A percentile compares a stretch with the other conserved stretches of the same genome.
phyloP scores from a whole-genome alignment of 2,113 vertebrate species.

The Sceloporus undulatus region DNA sequence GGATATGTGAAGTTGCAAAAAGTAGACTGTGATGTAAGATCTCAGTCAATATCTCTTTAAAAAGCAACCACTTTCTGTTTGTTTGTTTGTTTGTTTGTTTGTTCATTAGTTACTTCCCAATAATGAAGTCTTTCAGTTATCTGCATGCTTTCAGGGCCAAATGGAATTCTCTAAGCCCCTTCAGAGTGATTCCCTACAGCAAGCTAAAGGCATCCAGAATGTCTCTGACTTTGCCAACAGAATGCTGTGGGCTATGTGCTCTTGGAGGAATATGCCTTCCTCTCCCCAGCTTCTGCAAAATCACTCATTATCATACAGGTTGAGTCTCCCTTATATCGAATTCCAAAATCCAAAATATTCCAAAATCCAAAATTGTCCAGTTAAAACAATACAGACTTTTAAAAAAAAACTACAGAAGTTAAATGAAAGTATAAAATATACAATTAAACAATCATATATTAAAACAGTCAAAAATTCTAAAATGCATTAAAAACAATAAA shows the following conservation, averaged over 20 bases:
- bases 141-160: not conserved
- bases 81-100: not conserved
- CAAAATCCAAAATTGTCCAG: fast-evolving
- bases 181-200: fast-evolving
- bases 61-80: not conserved
- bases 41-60: not conserved
- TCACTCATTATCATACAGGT: not conserved
- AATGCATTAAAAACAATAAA: no score
- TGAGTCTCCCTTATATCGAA: no score
- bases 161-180: not conserved
- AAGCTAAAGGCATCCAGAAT: not conserved
- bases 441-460: no score
- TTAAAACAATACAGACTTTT: no score
- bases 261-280: not conserved
- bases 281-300: not conserved
- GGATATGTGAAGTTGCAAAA: no score
- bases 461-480: no score
- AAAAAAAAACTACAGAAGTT: no score
- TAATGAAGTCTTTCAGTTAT: not conserved
- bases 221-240: not conserved
- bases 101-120: not conserved
- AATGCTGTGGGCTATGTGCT: not conserved
- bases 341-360: no score
- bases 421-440: no score
- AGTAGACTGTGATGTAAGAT: no score